Percentiles rank a stretch among this genome's conserved stretches.
Evolutionary conservation across 2,888 invertebrate species (phyloP).

Genomic region (Masnerella sp.): DNA sequence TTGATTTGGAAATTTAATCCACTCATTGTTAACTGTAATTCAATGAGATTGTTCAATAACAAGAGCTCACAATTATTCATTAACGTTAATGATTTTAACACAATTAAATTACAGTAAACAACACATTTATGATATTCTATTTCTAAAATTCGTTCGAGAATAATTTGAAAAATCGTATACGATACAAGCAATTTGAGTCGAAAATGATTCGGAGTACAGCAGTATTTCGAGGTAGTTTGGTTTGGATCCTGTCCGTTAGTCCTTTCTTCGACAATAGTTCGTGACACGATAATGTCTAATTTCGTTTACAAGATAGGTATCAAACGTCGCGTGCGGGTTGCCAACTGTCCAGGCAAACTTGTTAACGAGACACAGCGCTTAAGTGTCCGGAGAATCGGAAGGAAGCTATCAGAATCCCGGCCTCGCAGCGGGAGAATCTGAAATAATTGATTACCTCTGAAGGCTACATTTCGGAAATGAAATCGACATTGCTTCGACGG

Average conservation of each 20-base stretch:
- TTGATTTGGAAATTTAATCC: too few species aligned
- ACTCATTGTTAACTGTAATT: too few species aligned
- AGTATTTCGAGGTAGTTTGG: too few species aligned
- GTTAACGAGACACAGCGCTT: conserved; percentile 28
- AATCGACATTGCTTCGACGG: conserved; percentile 62
- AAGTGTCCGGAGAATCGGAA: conserved; percentile 31
- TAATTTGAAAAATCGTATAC: too few species aligned
- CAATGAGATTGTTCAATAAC: too few species aligned
- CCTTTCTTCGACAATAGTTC: conserved; percentile 3
- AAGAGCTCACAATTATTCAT: too few species aligned
- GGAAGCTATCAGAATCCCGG: conserved; percentile 45
- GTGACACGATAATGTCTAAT: conserved; percentile 17
- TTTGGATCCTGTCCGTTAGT: background rate
- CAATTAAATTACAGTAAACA: too few species aligned
- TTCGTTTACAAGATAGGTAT: conserved; percentile 27
- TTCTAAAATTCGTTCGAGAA: too few species aligned
- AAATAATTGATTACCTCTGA: conserved; percentile 69
- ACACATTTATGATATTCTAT: too few species aligned
- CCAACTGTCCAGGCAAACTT: conserved; percentile 39
- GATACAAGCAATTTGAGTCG: too few species aligned
- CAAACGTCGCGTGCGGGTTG: conserved; percentile 38
- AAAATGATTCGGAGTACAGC: too few species aligned
- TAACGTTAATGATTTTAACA: too few species aligned
- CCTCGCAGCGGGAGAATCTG: conserved; percentile 29
- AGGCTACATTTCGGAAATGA: conserved; percentile 66